A percentile compares a stretch with the other conserved stretches of the same genome.
Conservation (phyloP, 2,797 vertebrate genomes). For the Mus caroli region DNA sequence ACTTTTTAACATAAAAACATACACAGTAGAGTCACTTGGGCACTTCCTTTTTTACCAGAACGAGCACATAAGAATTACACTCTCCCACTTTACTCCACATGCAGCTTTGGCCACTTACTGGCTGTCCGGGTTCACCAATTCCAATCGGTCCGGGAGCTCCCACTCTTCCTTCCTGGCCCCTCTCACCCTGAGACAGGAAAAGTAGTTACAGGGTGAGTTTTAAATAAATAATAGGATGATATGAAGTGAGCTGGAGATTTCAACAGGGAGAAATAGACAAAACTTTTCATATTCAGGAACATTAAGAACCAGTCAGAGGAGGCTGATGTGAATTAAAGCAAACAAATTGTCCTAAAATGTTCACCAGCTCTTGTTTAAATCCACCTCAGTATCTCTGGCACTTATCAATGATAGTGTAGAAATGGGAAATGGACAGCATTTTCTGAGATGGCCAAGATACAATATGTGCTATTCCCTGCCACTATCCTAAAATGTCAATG, state of each 20-base stretch:
- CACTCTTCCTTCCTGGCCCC: constrained; percentile 86
- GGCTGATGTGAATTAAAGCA: background rate
- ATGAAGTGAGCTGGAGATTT: constrained; percentile 23
- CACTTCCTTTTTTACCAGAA: background rate
- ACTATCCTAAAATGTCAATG: background rate
- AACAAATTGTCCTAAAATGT: constrained; percentile 14
- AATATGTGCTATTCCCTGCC: background rate
- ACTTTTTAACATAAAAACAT: background rate
- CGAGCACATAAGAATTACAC: background rate
- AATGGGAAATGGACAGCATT: background rate
- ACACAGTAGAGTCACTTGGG: background rate
- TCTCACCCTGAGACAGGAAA: constrained; percentile 85
- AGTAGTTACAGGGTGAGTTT: background rate
- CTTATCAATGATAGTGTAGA: background rate
- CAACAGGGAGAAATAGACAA: constrained; percentile 4
- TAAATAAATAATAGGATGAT: constrained; percentile 47
- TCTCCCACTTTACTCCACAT: background rate
- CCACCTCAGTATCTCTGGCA: background rate
- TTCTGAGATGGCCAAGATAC: background rate
- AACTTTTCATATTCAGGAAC: background rate
- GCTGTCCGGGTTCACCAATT: constrained; percentile 91
- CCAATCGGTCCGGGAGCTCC: constrained; percentile 87
- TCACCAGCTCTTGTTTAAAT: background rate
- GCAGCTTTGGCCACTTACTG: constrained; percentile 88
- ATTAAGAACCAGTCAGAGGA: background rate